A percentile compares a stretch with the other conserved stretches of the same genome.
Evolutionary conservation across 2,113 vertebrate genomes (phyloP).

Genomic region (Festucalex cinctus): DNA sequence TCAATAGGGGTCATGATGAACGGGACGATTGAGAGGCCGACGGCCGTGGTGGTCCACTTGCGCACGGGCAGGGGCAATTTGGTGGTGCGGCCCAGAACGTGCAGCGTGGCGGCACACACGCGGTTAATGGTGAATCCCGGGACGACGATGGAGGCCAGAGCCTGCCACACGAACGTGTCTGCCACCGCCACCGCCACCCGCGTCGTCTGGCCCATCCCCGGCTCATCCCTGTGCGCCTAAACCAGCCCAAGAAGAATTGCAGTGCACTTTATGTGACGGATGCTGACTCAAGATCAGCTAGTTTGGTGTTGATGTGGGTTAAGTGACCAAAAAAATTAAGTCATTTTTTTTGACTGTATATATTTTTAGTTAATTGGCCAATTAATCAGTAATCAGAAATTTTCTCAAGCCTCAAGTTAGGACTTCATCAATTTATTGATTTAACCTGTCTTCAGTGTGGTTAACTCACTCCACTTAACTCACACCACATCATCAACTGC

Average conservation of each 20-base stretch:
- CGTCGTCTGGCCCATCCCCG: conserved; percentile 56
- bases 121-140: conserved; percentile 96
- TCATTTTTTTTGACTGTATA: too few species aligned
- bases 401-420: too few species aligned
- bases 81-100: conserved; percentile 78
- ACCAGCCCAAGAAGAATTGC: conserved; percentile 6
- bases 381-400: too few species aligned
- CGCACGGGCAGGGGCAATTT: conserved; percentile 83
- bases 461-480: too few species aligned
- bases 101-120: conserved; percentile 83
- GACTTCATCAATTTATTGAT: too few species aligned
- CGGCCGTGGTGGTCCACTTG: conserved; percentile 89
- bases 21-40: conserved; percentile 90
- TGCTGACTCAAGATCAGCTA: too few species aligned
- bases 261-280: too few species aligned
- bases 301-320: too few species aligned
- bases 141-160: conserved; percentile 89
- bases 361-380: too few species aligned
- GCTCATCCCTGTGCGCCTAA: conserved; percentile 72
- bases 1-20: conserved; percentile 93
- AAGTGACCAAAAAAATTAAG: too few species aligned
- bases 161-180: conserved; percentile 95
- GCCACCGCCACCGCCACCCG: conserved; percentile 80
- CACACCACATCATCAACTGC: background rate
- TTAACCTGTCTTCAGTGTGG: too few species aligned